These are phyloP conservation scores for Tetrapedia diversipes DNA, from an alignment of 2,888 invertebrate species.

Conservation along the genomic window DNA sequence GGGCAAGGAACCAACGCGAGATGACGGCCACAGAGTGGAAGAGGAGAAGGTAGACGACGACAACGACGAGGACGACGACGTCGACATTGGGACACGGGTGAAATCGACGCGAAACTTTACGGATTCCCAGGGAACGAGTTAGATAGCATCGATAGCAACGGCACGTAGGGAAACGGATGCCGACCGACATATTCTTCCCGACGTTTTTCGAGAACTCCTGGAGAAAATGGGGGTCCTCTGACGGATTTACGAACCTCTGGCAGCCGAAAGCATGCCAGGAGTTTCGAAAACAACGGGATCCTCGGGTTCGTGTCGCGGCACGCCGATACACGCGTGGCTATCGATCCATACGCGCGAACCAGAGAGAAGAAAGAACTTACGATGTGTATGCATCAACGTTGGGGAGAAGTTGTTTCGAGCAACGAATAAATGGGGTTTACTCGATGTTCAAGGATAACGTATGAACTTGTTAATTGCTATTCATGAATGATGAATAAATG, in stretches of 20 bases:
- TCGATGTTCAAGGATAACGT: too few species aligned
- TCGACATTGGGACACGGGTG: slow-evolving; percentile 20
- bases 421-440: too few species aligned
- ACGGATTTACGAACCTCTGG: slow-evolving; percentile 68
- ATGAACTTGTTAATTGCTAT: too few species aligned
- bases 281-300: slow-evolving; percentile 65
- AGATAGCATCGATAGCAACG: slow-evolving; percentile 48
- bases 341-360: slow-evolving; percentile 24
- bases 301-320: background rate
- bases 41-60: too few species aligned
- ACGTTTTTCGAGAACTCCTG: slow-evolving; percentile 50
- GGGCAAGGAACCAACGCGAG: slow-evolving; percentile 4
- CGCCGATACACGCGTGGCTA: slow-evolving; percentile 26
- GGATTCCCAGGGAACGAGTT: slow-evolving; percentile 52
- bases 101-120: slow-evolving; percentile 64
- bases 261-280: slow-evolving; percentile 35
- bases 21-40: background rate
- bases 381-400: too few species aligned
- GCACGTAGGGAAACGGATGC: slow-evolving; percentile 26
- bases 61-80: slow-evolving; percentile 11
- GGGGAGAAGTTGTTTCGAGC: too few species aligned
- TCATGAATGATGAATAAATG: too few species aligned
- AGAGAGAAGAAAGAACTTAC: background rate
- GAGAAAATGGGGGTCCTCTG: slow-evolving; percentile 38
- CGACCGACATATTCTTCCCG: slow-evolving; percentile 61